Evolutionary conservation across 2,113 vertebrate genomes (phyloP).

Genomic region (Geothlypis trichas): DNA sequence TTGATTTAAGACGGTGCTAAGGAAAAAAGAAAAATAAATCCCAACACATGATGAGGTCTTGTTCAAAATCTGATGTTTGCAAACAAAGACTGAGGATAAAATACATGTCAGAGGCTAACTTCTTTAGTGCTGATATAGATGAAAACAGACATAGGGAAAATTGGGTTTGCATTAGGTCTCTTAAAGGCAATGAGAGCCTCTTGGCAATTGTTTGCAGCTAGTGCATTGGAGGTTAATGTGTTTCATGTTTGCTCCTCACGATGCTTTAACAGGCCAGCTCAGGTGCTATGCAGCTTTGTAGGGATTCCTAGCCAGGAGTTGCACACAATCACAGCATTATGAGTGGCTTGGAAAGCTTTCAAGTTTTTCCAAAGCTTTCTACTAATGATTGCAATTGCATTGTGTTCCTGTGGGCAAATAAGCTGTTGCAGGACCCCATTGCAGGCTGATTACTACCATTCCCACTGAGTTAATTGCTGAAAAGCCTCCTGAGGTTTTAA

Average conservation of each 20-base stretch:
- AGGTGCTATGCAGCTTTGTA: not conserved
- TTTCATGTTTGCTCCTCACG: not conserved
- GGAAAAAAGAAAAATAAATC: not conserved
- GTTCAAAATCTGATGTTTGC: not conserved
- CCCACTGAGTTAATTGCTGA: conserved; percentile 22
- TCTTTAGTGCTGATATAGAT: not conserved
- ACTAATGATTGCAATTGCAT: not conserved
- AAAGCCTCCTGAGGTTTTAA: not conserved
- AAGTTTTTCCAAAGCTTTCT: not conserved
- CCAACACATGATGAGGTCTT: not conserved
- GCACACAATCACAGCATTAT: not conserved
- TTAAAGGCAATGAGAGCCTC: not conserved
- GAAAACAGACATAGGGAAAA: not conserved
- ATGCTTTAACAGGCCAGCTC: not conserved
- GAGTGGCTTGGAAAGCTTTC: not conserved
- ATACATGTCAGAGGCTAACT: not conserved
- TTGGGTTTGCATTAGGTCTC: not conserved
- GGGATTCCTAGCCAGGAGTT: not conserved
- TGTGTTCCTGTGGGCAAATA: not conserved
- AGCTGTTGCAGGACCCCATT: not conserved
- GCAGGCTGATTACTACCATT: not conserved
- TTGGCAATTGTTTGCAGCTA: not conserved
- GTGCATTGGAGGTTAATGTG: not conserved
- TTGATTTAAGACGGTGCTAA: not conserved
- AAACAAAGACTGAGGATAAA: not conserved